Percentiles rank a stretch among this genome's conserved stretches.
Conservation (phyloP, 2,888 invertebrate genomes). For the Acronicta psi region DNA sequence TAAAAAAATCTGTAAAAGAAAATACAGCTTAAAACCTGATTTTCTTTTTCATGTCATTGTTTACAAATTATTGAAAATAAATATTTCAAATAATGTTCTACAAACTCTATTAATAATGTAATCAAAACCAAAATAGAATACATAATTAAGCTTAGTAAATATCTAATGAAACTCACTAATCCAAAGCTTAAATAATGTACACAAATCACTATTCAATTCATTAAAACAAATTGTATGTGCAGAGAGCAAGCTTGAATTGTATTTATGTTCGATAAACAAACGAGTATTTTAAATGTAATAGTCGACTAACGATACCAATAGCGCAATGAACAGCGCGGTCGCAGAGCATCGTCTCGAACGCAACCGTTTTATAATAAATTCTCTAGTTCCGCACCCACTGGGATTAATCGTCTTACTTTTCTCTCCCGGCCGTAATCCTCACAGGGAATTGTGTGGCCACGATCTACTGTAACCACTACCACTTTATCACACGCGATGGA, state of each 20-base stretch:
- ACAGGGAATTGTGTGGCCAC: conserved; percentile 84
- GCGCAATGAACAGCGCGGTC: conserved; percentile 65
- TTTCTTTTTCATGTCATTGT: background rate
- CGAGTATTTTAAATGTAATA: conserved; percentile 55
- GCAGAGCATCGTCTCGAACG: conserved; percentile 67
- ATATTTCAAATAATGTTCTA: background rate
- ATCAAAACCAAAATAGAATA: background rate
- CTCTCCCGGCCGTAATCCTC: conserved; percentile 84
- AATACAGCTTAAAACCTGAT: background rate
- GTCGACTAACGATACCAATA: conserved; percentile 66
- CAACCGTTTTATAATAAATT: conserved; percentile 87
- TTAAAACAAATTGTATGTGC: conserved; percentile 17
- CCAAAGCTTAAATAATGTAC: conserved; percentile 5
- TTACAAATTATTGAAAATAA: background rate
- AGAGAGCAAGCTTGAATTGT: conserved; percentile 4
- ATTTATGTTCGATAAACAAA: conserved; percentile 36
- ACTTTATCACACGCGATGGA: conserved; percentile 59
- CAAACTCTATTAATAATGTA: background rate
- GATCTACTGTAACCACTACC: conserved; percentile 74
- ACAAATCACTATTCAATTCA: conserved; percentile 27
- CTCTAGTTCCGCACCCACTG: conserved; percentile 78
- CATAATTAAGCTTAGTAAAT: background rate
- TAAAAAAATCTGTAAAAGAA: background rate
- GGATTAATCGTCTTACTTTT: conserved; percentile 89
- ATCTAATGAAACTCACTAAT: conserved; percentile 1